These are phyloP conservation scores for Aplidium turbinatum DNA, from an alignment of 23 tunicate species.

Conservation along the genomic window DNA sequence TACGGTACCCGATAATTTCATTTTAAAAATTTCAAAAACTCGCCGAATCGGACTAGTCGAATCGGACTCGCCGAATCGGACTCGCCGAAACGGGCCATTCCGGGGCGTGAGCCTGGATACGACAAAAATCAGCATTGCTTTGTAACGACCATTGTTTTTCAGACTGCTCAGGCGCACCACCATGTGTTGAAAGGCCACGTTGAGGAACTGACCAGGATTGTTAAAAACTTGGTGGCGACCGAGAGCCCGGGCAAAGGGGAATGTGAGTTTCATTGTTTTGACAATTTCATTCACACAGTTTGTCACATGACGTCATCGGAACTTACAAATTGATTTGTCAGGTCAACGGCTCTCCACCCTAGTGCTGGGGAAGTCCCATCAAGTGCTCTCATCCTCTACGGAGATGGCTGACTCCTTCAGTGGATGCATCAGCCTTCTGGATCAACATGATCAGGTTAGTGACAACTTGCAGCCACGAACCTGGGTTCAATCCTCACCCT, in stretches of 20 bases:
- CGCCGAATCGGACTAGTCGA: too few relatives aligned
- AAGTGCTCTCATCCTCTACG: slow-evolving; percentile 46
- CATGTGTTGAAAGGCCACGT: slow-evolving; percentile 54
- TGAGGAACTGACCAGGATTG: slow-evolving; percentile 58
- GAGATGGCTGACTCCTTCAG: slow-evolving; percentile 61
- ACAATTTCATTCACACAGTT: neutral
- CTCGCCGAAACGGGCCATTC: too few relatives aligned
- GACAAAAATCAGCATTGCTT: too few relatives aligned
- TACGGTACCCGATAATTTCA: too few relatives aligned
- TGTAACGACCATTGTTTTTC: too few relatives aligned
- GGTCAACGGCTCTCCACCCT: slow-evolving; percentile 31
- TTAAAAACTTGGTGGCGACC: slow-evolving; percentile 44
- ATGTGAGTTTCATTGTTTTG: too few relatives aligned
- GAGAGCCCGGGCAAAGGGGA: neutral
- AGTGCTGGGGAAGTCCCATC: slow-evolving; percentile 71
- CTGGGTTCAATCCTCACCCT: too few relatives aligned
- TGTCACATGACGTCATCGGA: neutral
- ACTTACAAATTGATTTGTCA: too few relatives aligned
- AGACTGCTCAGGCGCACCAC: slow-evolving; percentile 76
- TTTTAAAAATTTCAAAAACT: too few relatives aligned
- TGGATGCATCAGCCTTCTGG: slow-evolving; percentile 36
- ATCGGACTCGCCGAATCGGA: too few relatives aligned
- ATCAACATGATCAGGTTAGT: slow-evolving; percentile 66
- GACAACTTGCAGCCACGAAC: too few relatives aligned
- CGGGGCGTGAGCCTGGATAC: too few relatives aligned